phyloP scores from a whole-genome alignment of 2,113 vertebrate species.

The Myanophis thanlyinensis region DNA sequence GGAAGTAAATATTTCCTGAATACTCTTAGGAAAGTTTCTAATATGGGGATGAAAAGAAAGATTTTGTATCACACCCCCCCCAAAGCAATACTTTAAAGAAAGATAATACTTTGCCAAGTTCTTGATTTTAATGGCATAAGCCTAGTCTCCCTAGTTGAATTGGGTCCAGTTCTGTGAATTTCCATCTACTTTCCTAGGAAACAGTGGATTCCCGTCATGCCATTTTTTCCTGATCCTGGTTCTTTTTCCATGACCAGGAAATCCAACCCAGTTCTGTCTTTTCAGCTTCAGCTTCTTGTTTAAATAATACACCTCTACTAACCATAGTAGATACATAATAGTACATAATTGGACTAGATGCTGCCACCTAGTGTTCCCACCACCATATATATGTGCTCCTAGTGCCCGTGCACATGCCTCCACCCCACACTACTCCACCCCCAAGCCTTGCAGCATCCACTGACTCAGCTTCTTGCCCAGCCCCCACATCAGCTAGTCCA shows the following conservation, averaged over 20 bases:
- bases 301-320: not conserved
- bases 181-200: not conserved
- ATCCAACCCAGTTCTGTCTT: not conserved
- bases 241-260: not conserved
- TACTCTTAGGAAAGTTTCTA: not conserved
- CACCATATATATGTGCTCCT: no score
- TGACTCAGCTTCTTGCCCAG: no score
- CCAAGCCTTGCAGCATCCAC: no score
- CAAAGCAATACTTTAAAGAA: not conserved
- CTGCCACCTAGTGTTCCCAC: no score
- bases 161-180: not conserved
- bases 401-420: no score
- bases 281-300: not conserved
- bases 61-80: not conserved
- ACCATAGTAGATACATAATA: no score
- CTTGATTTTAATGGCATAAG: not conserved
- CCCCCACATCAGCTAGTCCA: no score
- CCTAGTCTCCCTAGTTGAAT: not conserved
- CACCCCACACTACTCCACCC: no score
- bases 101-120: not conserved
- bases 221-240: no score
- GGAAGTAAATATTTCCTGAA: not conserved
- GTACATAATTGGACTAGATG: no score
- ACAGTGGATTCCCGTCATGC: not conserved
- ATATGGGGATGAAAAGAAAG: not conserved